phyloP scores from a whole-genome alignment of 1,140 invertebrate species.

The Drosophila teissieri region DNA sequence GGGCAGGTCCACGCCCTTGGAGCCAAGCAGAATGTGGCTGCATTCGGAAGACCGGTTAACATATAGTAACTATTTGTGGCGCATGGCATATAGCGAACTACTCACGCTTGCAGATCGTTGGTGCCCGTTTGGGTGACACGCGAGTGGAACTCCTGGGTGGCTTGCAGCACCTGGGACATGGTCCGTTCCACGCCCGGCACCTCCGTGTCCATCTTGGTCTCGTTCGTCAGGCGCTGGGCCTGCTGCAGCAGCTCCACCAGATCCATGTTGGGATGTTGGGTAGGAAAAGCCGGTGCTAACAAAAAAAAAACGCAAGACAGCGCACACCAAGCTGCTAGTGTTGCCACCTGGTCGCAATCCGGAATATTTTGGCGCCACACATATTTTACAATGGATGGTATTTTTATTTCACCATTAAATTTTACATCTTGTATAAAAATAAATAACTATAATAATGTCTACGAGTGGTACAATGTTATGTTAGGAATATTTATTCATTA shows the following conservation, averaged over 20 bases:
- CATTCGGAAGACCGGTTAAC: background rate
- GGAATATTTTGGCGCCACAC: background rate
- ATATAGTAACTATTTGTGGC: background rate
- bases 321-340: slow-evolving; percentile 21
- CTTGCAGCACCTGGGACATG: slow-evolving; percentile 95
- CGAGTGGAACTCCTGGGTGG: slow-evolving; percentile 94
- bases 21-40: slow-evolving; percentile 95
- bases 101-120: slow-evolving; percentile 97
- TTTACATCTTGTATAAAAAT: no score
- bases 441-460: background rate
- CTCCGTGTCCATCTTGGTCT: slow-evolving; percentile 93
- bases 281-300: slow-evolving; percentile 10
- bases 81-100: slow-evolving; percentile 22
- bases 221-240: slow-evolving; percentile 95
- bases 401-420: background rate
- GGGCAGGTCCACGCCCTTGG: slow-evolving; percentile 96
- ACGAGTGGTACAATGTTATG: no score
- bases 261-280: slow-evolving; percentile 85
- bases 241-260: slow-evolving; percentile 94
- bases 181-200: slow-evolving; percentile 95
- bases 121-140: slow-evolving; percentile 92
- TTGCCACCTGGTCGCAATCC: background rate
- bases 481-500: no score
- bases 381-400: background rate
- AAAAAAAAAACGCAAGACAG: slow-evolving; percentile 2